Conservation (phyloP, 2,888 invertebrate genomes). For the Eucera pruinosa region DNA sequence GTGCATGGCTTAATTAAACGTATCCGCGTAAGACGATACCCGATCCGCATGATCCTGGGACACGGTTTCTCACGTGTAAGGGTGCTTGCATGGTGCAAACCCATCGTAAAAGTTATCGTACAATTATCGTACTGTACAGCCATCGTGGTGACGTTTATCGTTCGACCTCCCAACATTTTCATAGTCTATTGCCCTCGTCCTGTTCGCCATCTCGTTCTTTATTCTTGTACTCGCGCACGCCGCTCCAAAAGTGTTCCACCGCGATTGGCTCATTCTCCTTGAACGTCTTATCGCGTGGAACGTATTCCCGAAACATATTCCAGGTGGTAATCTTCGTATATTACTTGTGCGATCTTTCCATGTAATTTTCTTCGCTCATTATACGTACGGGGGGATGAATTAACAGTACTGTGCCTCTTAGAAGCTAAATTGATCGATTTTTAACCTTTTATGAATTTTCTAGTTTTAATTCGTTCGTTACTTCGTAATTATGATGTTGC, state of each 20-base stretch:
- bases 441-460: too few species aligned
- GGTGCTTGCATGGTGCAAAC: slow-evolving; percentile 50
- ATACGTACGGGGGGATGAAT: too few species aligned
- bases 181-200: slow-evolving; percentile 52
- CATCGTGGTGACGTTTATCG: slow-evolving; percentile 65
- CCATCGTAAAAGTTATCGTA: slow-evolving; percentile 65
- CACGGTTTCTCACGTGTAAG: slow-evolving; percentile 59
- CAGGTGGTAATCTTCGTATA: neutral
- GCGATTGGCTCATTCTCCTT: slow-evolving; percentile 17
- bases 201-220: slow-evolving; percentile 34
- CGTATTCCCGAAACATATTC: neutral
- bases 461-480: too few species aligned
- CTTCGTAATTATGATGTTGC: too few species aligned
- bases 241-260: slow-evolving; percentile 3
- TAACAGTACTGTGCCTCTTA: too few species aligned
- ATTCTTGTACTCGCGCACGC: slow-evolving; percentile 18
- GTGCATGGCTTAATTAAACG: slow-evolving; percentile 66
- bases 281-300: slow-evolving; percentile 5
- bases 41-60: slow-evolving; percentile 23
- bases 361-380: neutral
- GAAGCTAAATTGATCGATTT: too few species aligned
- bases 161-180: slow-evolving; percentile 65
- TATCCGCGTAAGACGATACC: slow-evolving; percentile 65
- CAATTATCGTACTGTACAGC: slow-evolving; percentile 66
- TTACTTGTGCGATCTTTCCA: neutral